A percentile compares a stretch with the other conserved stretches of the same genome.
Evolutionary conservation across 2,113 vertebrate species (phyloP).

Genomic region (Microtus ochrogaster): DNA sequence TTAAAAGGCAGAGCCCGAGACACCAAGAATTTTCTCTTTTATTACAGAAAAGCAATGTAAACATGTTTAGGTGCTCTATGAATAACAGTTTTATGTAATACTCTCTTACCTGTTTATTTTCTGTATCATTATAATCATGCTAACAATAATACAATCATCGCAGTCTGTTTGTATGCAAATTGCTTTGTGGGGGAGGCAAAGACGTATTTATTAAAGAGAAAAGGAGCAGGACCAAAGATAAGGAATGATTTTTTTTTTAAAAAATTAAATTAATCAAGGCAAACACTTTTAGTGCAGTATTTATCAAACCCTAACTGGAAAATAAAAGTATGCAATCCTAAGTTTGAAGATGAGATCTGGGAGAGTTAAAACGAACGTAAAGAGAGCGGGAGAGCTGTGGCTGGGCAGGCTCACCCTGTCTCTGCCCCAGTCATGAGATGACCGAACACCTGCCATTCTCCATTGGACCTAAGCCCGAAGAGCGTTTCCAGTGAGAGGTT

Average conservation of each 20-base stretch:
- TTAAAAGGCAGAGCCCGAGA: not conserved
- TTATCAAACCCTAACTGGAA: not conserved
- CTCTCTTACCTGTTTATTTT: not conserved
- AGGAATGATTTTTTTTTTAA: not conserved
- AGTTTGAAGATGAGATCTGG: not conserved
- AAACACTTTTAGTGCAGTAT: constrained; percentile 1
- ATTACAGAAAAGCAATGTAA: not conserved
- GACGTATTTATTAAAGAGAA: not conserved
- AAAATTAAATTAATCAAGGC: not conserved
- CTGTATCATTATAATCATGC: not conserved
- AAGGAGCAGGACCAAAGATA: not conserved
- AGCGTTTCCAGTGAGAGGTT: not conserved
- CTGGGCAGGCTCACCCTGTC: not conserved
- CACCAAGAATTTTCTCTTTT: not conserved
- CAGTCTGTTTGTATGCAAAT: not conserved
- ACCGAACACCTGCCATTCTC: not conserved
- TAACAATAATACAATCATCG: not conserved
- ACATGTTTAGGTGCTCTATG: not conserved
- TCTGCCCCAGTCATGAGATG: not conserved
- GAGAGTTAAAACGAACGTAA: not conserved
- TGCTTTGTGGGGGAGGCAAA: not conserved
- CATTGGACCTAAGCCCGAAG: not conserved
- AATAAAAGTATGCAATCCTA: not conserved
- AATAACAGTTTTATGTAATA: not conserved
- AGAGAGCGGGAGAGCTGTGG: not conserved